Evolutionary conservation across 2,113 vertebrate genomes (phyloP).

Genomic region (Himantopus leucocephalus): DNA sequence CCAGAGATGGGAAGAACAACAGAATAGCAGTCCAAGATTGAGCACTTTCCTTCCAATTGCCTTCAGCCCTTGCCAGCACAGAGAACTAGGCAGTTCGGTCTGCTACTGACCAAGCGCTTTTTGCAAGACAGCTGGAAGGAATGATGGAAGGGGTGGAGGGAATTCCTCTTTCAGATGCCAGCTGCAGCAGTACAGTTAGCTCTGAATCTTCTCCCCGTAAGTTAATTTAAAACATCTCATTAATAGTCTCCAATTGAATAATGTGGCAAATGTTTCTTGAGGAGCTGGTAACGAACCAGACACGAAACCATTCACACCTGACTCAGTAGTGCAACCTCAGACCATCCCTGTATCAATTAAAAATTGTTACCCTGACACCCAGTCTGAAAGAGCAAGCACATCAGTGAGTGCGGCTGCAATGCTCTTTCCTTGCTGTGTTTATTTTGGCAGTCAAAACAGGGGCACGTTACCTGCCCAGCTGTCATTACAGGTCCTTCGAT

Average conservation of each 20-base stretch:
- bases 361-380: not conserved
- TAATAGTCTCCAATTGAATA: not conserved
- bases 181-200: not conserved
- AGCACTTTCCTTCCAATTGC: not conserved
- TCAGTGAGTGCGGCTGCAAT: not conserved
- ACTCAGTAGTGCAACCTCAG: not conserved
- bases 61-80: not conserved
- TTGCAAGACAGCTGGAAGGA: not conserved
- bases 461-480: not conserved
- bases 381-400: not conserved
- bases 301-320: not conserved
- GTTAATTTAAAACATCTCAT: not conserved
- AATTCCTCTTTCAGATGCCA: not conserved
- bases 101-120: not conserved
- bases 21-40: not conserved
- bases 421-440: not conserved
- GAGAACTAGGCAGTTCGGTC: not conserved
- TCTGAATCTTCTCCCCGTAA: not conserved
- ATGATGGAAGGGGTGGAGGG: not conserved
- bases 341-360: not conserved
- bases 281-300: not conserved
- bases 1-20: not conserved
- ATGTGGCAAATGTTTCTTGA: not conserved
- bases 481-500: not conserved
- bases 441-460: not conserved